These are phyloP conservation scores for Oligia latruncula DNA, from an alignment of 2,888 invertebrate species.

Conservation along the genomic window DNA sequence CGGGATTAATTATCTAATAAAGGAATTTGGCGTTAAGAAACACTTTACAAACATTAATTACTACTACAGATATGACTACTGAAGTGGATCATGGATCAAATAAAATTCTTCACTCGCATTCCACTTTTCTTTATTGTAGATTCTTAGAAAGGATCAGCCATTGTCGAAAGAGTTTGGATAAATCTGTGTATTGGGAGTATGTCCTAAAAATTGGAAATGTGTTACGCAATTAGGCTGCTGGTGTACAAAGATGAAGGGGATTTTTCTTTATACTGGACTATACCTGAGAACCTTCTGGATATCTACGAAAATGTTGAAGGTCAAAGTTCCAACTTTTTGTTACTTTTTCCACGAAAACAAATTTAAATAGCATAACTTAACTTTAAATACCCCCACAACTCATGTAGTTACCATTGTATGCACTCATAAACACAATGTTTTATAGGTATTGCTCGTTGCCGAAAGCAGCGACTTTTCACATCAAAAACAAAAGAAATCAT, in stretches of 20 bases:
- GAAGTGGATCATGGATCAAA: neutral
- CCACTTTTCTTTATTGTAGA: neutral
- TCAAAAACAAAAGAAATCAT: neutral
- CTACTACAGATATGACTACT: neutral
- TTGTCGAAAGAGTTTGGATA: neutral
- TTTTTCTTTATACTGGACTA: neutral
- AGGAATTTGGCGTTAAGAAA: slow-evolving; percentile 3
- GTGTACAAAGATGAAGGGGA: neutral
- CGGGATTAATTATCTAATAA: slow-evolving; percentile 1
- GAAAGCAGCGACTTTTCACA: neutral
- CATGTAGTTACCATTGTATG: neutral
- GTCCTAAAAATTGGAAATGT: neutral
- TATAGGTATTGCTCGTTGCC: neutral
- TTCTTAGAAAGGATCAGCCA: neutral
- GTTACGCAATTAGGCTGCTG: too few relatives aligned
- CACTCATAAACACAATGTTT: neutral
- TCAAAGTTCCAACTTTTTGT: too few relatives aligned
- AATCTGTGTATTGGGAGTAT: neutral
- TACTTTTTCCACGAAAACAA: neutral
- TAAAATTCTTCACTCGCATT: neutral
- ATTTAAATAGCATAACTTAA: neutral
- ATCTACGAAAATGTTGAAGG: too few relatives aligned
- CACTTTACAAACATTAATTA: neutral
- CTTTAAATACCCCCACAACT: neutral
- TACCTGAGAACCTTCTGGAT: neutral